Base-by-base conservation (phyloP, 1,140 invertebrate genomes). In the Drosophila pseudoananassae region DNA sequence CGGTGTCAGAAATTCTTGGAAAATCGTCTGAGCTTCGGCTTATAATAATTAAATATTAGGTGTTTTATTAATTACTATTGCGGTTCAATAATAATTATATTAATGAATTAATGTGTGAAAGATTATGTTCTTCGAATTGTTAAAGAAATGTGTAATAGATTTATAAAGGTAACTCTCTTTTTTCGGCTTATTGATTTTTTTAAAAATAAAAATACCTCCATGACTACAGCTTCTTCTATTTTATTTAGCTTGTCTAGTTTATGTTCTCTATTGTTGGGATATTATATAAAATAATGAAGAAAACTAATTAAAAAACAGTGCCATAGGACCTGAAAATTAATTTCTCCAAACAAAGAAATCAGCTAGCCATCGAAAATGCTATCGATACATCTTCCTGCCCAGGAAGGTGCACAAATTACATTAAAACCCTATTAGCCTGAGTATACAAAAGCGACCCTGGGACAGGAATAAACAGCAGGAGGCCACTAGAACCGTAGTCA, bases 391-490 rank as follows among this genome's bases (percentile, higher is more conserved):
- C 9, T 43, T 23, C 33, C n/a, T 25, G 4, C 12, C 14, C 14
- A 36, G 23, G 33, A 9, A 27, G 31, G 23, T 47, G 38, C 29
- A 69, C 65, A 69, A 69, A 69, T 68, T 46, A 46, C 65, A 68
- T 69, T 55, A 69, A 69, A 68, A 46, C 63, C 40, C 63, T 36
- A 69, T 69, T 69, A 69, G 65, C 25, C 3, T 25, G 27, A 12
- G 29, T 8, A 27, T 29, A 36, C 23, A 17, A 12, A 15, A 25
- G 43, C 9, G 14, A 20, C n/a, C 43, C 25, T 20, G 31, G 27
- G 10, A 27, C 33, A 9, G 60, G 14, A 66, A 66, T 68, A 69
- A 54, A 54, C 65, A 68, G 54, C 38, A 14, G 49, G 49, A 45
- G 40, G 46, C 40, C 38, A 46, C 38, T 29, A 27, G 9, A 23